These are phyloP conservation scores for Acrossocheilus fasciatus DNA, from an alignment of 2,797 vertebrate genomes.

Conservation along the genomic window DNA sequence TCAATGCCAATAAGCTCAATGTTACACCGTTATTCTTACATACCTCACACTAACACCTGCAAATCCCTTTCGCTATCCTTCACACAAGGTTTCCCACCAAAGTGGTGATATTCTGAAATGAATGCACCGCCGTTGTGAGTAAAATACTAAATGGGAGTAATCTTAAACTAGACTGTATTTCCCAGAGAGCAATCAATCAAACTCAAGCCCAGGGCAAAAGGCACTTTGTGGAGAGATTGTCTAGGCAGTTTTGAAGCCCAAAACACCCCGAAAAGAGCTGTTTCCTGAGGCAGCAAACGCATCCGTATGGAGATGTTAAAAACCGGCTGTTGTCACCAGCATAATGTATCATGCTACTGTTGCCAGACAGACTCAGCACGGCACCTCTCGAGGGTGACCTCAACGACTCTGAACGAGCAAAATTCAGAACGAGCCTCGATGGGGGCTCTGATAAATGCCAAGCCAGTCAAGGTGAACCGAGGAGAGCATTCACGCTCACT, in stretches of 20 bases:
- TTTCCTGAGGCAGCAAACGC: conserved; percentile 35
- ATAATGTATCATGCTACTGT: conserved; percentile 43
- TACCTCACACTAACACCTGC: conserved; percentile 9
- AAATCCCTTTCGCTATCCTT: conserved; percentile 46
- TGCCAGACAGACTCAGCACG: conserved; percentile 20
- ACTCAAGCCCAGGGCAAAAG: conserved; percentile 17
- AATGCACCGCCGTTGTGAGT: conserved; percentile 55
- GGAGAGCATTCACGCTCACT: conserved; percentile 23
- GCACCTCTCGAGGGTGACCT: conserved; percentile 47
- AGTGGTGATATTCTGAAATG: conserved; percentile 63
- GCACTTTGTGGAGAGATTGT: conserved; percentile 5
- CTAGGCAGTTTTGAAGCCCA: neutral
- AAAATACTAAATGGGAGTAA: conserved; percentile 53
- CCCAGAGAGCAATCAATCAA: conserved; percentile 44
- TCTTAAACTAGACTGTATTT: conserved; percentile 5
- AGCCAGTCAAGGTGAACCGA: conserved; percentile 53
- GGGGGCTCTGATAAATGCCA: conserved; percentile 48
- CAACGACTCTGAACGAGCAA: conserved; percentile 14
- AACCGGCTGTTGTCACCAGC: conserved; percentile 44
- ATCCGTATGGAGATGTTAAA: conserved; percentile 34
- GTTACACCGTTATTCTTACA: conserved; percentile 23
- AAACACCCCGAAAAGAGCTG: conserved; percentile 4
- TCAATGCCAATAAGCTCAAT: conserved; percentile 27
- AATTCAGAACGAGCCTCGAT: conserved; percentile 35
- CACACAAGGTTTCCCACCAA: conserved; percentile 35